Evolutionary conservation across 2,113 vertebrate species (phyloP).

Genomic region (Zapus hudsonius): DNA sequence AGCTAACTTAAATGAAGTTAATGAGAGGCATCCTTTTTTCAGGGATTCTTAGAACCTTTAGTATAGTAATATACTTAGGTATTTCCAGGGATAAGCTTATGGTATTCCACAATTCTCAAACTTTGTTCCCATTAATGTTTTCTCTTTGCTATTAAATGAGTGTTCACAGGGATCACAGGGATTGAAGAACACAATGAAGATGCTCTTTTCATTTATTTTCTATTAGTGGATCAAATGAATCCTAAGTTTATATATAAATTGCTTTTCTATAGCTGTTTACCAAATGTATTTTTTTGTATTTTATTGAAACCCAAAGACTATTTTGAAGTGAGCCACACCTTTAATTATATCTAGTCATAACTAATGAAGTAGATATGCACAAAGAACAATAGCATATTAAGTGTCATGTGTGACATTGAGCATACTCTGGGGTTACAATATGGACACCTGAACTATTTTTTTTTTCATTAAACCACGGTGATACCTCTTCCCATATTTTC

Average conservation of each 20-base stretch:
- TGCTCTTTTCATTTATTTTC: slow-evolving; percentile 5
- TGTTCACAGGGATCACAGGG: background rate
- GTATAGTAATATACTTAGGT: background rate
- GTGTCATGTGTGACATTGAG: background rate
- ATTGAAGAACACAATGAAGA: background rate
- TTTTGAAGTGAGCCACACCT: background rate
- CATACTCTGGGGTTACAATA: background rate
- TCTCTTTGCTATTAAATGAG: slow-evolving; percentile 1
- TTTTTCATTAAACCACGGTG: background rate
- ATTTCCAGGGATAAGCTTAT: background rate
- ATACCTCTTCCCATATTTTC: background rate
- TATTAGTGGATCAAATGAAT: background rate
- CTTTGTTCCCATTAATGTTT: background rate
- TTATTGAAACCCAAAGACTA: background rate
- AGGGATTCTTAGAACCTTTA: background rate
- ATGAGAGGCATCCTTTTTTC: background rate
- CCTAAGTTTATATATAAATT: background rate
- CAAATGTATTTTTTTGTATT: background rate
- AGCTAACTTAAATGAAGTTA: background rate
- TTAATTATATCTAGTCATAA: background rate
- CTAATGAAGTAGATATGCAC: background rate
- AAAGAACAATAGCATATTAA: background rate
- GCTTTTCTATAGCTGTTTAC: background rate
- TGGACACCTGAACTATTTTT: background rate
- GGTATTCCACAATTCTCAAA: background rate